Conservation (phyloP, 2,113 vertebrate species). For the Centrocercus urophasianus region DNA sequence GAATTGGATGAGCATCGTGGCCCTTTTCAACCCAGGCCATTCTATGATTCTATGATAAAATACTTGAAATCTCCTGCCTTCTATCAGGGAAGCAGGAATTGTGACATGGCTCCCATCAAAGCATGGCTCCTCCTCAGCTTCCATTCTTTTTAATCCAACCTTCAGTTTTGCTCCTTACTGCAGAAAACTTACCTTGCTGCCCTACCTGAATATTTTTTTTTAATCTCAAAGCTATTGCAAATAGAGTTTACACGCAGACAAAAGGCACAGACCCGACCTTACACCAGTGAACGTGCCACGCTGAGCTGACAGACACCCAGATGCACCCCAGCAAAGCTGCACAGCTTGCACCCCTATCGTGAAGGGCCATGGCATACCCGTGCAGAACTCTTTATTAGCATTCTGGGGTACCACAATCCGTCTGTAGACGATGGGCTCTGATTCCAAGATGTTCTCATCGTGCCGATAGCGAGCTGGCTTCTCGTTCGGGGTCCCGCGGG, state of each 20-base stretch:
- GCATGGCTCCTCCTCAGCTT: background rate
- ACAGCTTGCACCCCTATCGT: background rate
- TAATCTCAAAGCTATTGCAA: background rate
- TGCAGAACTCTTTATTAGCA: constrained; percentile 92
- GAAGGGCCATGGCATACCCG: constrained; percentile 79
- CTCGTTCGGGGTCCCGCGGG: constrained; percentile 88
- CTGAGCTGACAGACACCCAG: accelerated
- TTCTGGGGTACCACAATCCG: constrained; percentile 90
- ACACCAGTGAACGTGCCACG: accelerated
- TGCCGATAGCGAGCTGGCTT: constrained; percentile 90
- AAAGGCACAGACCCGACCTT: background rate
- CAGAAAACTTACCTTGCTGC: background rate
- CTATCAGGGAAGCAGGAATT: background rate
- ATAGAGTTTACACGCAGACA: background rate
- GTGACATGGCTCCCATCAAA: background rate
- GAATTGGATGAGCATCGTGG: too few relatives aligned
- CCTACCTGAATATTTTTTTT: background rate
- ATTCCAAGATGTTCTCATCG: constrained; percentile 94
- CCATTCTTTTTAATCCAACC: background rate
- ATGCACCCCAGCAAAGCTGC: background rate
- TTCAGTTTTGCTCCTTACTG: accelerated
- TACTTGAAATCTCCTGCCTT: background rate
- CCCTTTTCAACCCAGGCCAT: too few relatives aligned
- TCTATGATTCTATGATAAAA: too few relatives aligned
- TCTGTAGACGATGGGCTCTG: constrained; percentile 93